Conservation (phyloP, 2,888 invertebrate species). For the Eumacrocentrus americanus region DNA sequence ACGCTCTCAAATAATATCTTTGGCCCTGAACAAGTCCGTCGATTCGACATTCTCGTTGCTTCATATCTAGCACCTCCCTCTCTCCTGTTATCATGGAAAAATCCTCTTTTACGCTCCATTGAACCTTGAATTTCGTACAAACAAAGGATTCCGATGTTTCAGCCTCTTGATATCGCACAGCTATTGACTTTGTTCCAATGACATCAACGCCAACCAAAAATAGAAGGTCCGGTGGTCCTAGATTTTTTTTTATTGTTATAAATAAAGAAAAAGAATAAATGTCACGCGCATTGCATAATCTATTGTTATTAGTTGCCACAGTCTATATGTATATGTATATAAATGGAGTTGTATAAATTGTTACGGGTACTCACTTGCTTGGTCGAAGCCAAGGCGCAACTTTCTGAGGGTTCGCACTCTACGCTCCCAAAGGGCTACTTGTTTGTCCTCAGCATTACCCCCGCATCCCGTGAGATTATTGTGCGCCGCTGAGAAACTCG, state of each 20-base stretch:
- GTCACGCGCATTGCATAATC: background rate
- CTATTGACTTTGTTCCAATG: conserved; percentile 72
- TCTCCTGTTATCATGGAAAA: conserved; percentile 83
- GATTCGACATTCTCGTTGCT: conserved; percentile 68
- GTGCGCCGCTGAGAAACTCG: conserved; percentile 56
- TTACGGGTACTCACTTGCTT: conserved; percentile 72
- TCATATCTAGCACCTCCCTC: conserved; percentile 75
- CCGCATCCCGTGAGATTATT: conserved; percentile 71
- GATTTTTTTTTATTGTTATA: too few species aligned
- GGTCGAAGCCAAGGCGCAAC: conserved; percentile 87
- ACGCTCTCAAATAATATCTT: conserved; percentile 87
- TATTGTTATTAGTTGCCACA: background rate
- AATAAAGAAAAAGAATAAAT: background rate
- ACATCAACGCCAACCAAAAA: conserved; percentile 78
- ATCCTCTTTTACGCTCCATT: conserved; percentile 89
- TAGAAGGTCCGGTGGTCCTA: conserved; percentile 80
- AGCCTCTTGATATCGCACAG: conserved; percentile 73
- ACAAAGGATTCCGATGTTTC: conserved; percentile 76
- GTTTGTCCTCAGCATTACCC: conserved; percentile 78
- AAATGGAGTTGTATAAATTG: background rate
- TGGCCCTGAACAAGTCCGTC: conserved; percentile 84
- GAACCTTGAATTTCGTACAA: conserved; percentile 92
- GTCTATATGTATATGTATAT: too few species aligned
- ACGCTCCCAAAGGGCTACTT: conserved; percentile 87
- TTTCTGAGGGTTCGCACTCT: conserved; percentile 78